Conservation (phyloP, 2,113 vertebrate genomes). For the Callocephalon fimbriatum region DNA sequence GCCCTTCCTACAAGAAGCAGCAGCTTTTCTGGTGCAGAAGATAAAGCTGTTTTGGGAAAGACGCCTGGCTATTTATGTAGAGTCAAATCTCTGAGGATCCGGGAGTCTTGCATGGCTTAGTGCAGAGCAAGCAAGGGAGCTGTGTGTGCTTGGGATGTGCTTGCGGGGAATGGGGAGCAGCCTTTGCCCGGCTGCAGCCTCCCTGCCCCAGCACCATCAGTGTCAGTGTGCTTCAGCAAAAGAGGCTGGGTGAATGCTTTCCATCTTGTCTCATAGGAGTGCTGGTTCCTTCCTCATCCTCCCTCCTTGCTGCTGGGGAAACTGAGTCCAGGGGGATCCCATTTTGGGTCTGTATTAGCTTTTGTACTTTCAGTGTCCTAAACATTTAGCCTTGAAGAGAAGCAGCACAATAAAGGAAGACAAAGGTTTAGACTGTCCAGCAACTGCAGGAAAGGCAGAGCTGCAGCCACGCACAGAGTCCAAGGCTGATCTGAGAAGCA, state of each 20-base stretch:
- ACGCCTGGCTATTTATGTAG: slow-evolving; percentile 5
- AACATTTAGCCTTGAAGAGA: not conserved
- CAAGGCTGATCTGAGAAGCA: not conserved
- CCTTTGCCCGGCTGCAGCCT: not conserved
- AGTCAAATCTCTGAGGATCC: not conserved
- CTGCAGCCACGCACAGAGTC: not conserved
- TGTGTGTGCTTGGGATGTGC: rapidly evolving
- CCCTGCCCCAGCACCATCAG: rapidly evolving
- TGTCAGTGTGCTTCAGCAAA: rapidly evolving
- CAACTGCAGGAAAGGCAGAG: not conserved
- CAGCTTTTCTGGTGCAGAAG: not conserved
- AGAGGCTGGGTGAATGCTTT: not conserved
- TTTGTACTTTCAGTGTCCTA: not conserved
- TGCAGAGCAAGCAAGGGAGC: not conserved
- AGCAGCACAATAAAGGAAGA: not conserved
- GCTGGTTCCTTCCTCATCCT: not conserved
- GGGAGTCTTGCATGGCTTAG: rapidly evolving
- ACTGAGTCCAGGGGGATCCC: not conserved
- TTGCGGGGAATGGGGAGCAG: not conserved
- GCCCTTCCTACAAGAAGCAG: not conserved
- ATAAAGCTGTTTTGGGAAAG: slow-evolving; percentile 12
- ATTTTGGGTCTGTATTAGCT: not conserved
- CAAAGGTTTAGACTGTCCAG: not conserved
- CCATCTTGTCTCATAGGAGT: too few species aligned
- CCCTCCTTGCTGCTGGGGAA: not conserved